Evolutionary conservation across 2,797 vertebrate genomes (phyloP).

Genomic region (Coccyzus lansbergi): DNA sequence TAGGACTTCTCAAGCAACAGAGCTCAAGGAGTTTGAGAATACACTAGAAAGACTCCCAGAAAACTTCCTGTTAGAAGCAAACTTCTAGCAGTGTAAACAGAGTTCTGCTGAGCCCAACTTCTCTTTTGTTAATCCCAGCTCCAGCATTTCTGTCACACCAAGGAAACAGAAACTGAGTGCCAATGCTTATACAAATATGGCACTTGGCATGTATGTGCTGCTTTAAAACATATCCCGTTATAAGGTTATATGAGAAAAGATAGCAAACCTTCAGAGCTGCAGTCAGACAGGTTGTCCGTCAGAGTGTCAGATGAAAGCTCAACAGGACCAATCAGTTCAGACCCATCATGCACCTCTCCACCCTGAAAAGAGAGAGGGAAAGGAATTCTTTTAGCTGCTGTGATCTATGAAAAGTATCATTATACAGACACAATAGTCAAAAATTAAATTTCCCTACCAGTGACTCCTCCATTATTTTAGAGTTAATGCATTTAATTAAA

Average conservation of each 20-base stretch:
- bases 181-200: neutral
- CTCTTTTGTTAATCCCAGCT: neutral
- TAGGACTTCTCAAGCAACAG: neutral
- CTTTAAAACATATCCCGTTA: neutral
- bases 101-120: neutral
- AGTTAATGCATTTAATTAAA: neutral
- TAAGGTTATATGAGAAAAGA: neutral
- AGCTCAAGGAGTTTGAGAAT: neutral
- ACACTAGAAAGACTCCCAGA: neutral
- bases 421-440: neutral
- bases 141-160: neutral
- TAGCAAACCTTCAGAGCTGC: constrained; percentile 90
- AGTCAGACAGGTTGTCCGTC: constrained; percentile 88
- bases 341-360: constrained; percentile 92
- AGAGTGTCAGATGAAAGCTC: constrained; percentile 87
- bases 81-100: neutral
- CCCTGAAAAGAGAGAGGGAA: constrained; percentile 79
- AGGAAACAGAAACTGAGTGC: neutral
- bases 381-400: neutral
- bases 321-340: constrained; percentile 94
- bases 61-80: neutral
- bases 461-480: neutral
- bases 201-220: rapidly evolving
- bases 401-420: neutral
- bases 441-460: neutral